These are phyloP conservation scores for Peromyscus melanophrys DNA, from an alignment of 2,797 vertebrate genomes.

Conservation along the genomic window DNA sequence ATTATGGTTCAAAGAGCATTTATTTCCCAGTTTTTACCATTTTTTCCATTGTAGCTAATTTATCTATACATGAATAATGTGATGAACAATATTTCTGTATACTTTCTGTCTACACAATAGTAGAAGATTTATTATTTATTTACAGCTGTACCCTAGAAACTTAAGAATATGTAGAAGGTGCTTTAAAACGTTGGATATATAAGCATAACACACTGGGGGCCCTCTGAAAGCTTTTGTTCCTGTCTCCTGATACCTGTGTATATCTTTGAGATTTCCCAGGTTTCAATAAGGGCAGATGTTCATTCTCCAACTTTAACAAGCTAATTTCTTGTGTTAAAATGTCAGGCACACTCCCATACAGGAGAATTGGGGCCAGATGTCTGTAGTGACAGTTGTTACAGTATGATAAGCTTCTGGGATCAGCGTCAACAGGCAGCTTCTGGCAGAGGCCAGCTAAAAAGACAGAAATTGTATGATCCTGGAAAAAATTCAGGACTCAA, in stretches of 20 bases:
- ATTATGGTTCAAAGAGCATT: background rate
- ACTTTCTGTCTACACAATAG: background rate
- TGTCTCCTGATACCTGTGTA: background rate
- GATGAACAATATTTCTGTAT: background rate
- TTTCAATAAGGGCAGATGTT: background rate
- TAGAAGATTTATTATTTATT: background rate
- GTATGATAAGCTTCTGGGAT: background rate
- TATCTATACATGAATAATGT: background rate
- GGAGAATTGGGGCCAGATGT: background rate
- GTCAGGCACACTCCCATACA: background rate
- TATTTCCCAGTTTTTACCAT: background rate
- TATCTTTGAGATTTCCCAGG: background rate
- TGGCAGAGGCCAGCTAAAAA: background rate
- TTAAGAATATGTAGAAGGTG: background rate
- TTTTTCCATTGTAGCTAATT: background rate
- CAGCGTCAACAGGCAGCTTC: background rate
- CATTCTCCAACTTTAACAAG: background rate
- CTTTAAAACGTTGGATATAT: background rate
- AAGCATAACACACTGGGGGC: background rate
- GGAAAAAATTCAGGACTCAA: background rate
- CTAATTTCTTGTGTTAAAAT: background rate
- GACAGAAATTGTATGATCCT: background rate
- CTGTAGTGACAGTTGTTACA: background rate
- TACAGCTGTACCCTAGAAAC: background rate
- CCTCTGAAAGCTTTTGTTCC: background rate